Conservation (phyloP, 2,888 invertebrate genomes). For the Pilophorus perplexus region DNA sequence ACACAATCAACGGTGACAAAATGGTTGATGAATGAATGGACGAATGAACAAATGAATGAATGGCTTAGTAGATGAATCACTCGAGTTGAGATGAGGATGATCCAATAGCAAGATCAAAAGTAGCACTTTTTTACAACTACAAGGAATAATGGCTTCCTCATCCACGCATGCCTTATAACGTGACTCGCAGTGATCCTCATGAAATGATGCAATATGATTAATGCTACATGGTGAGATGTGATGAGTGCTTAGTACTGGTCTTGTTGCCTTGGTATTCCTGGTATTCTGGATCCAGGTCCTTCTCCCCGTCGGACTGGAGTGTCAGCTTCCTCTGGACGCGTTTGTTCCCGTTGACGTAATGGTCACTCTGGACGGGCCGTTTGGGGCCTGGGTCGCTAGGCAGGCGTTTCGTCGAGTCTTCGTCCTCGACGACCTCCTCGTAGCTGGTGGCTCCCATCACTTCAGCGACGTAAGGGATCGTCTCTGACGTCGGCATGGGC, state of each 20-base stretch:
- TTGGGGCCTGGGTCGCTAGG: background rate
- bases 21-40: no score
- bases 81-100: no score
- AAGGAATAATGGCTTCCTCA: no score
- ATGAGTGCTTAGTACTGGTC: slow-evolving; percentile 26
- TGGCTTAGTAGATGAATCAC: no score
- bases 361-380: slow-evolving; percentile 38
- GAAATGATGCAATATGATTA: no score
- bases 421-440: slow-evolving; percentile 51
- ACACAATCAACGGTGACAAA: no score
- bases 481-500: slow-evolving; percentile 48
- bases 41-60: no score
- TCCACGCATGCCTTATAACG: no score
- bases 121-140: no score
- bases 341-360: slow-evolving; percentile 25
- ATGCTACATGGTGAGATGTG: slow-evolving; percentile 8
- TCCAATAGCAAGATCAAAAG: no score
- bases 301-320: slow-evolving; percentile 53
- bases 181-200: no score
- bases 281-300: slow-evolving; percentile 54
- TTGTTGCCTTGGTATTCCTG: slow-evolving; percentile 58
- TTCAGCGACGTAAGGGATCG: slow-evolving; percentile 53
- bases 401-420: slow-evolving; percentile 42
- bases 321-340: slow-evolving; percentile 48
- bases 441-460: slow-evolving; percentile 59